Evolutionary conservation across 92 coral and sea anemone genomes (phyloP), one percentile per base, ranked within the genome.

Genomic region (Palythoa heliodiscus): DNA sequence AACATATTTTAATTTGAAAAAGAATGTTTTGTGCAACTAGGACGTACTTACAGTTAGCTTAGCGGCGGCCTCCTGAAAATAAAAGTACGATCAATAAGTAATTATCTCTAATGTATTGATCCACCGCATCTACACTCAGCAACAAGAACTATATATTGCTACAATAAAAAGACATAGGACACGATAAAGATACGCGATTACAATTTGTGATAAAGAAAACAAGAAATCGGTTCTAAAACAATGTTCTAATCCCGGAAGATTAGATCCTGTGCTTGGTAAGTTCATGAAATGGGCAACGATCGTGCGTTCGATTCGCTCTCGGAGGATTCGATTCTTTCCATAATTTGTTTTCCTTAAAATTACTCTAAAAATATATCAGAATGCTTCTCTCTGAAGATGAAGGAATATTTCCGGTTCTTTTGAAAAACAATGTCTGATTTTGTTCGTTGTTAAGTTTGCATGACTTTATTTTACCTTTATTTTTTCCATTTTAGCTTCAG

Each of bases 401-500:
- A 19, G 22, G 22, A 19, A 63, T 2, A 63, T 63, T 43, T 5
- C 6, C 6, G 50, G 6, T 43, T 43, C 9, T 5, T 43, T 5
- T 5, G 0, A 43, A 43, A 43, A 43, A 43, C 9, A 43, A 43
- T 8, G 6, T 43, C 50, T 43, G 50, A 71, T 17, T 3, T 37
- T 37, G 4, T 14, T 70, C 35, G 22, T 8, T 70, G 50, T 70
- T 29, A 64, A 43, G 7, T 43, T 43, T 43, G 50, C 9, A 29
- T 58, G 66, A 16, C 8, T n/a, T 0, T 63, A 63, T 63, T n/a
- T 63, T 80, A 94, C 99, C 95, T 97, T 97, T 52, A 97, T 97
- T 87, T 97, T 97, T 82, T 97, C 99, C 99, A 97, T 97, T 79
- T 97, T 97, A 77, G 99, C 99, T 73, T 97, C 99, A 3, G 99